These are phyloP conservation scores for Lacerta viridis DNA, from an alignment of 2,797 vertebrate genomes.

Conservation along the genomic window DNA sequence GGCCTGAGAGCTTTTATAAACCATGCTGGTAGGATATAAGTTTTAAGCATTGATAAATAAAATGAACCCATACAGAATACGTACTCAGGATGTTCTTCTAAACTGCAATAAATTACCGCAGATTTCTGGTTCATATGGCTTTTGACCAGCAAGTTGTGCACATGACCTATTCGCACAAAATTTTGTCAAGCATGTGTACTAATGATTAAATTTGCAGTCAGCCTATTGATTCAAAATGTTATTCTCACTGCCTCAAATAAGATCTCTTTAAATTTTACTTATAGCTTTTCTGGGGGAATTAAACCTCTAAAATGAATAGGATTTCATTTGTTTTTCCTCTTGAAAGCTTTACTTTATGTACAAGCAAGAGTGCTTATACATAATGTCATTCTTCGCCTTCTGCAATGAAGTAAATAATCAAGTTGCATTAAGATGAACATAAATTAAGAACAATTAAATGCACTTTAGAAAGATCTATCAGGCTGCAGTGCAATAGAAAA, in stretches of 20 bases:
- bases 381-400: conserved; percentile 33
- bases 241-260: not conserved
- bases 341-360: conserved; percentile 5
- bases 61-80: no score
- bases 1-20: no score
- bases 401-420: conserved; percentile 18
- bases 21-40: no score
- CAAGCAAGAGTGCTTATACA: not conserved
- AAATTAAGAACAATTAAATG: conserved; percentile 47
- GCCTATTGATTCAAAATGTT: not conserved
- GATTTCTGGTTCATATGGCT: no score
- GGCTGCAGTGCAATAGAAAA: not conserved
- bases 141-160: not conserved
- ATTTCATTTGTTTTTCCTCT: conserved; percentile 4
- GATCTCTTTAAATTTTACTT: not conserved
- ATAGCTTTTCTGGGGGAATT: no score
- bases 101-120: no score
- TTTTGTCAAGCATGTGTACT: not conserved
- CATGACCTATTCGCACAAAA: not conserved
- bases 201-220: not conserved
- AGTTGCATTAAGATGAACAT: not conserved
- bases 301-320: not conserved
- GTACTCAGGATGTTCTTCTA: no score
- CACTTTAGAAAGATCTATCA: conserved; percentile 23
- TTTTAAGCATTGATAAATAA: no score